These are phyloP conservation scores for Andinoacara biseriatus DNA, from an alignment of 2,113 vertebrate species.

Conservation along the genomic window DNA sequence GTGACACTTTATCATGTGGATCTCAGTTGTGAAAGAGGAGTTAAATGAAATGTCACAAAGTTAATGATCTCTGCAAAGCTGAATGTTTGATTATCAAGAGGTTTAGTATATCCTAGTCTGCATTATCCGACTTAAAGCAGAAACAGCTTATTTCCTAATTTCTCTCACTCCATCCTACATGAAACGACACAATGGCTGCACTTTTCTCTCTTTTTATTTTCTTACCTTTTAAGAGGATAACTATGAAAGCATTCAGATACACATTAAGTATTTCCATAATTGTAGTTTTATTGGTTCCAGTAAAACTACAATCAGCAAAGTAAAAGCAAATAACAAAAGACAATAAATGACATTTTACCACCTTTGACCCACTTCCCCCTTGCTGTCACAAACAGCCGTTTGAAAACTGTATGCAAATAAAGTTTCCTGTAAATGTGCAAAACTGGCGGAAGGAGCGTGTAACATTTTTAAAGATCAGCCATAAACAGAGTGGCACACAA, in stretches of 20 bases:
- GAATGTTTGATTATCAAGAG: background rate
- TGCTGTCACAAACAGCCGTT: conserved; percentile 7
- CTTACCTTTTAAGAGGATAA: background rate
- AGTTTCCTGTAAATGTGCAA: conserved; percentile 20
- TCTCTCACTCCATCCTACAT: background rate
- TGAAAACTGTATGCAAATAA: conserved; percentile 55
- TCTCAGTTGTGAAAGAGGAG: conserved; percentile 9
- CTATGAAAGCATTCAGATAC: background rate
- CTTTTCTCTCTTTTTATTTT: background rate
- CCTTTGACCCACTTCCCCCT: conserved; percentile 24
- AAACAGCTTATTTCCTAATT: conserved; percentile 19
- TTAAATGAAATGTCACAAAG: background rate
- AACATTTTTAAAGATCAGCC: background rate
- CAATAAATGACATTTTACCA: conserved; percentile 17
- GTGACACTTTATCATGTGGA: background rate
- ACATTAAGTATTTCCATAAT: background rate
- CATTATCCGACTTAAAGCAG: background rate
- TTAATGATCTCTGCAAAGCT: background rate
- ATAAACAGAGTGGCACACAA: background rate
- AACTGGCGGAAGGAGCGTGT: background rate
- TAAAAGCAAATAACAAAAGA: conserved; percentile 3
- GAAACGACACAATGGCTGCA: background rate
- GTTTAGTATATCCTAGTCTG: background rate
- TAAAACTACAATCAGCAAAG: background rate
- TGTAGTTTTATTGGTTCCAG: background rate